Evolutionary conservation across 1,140 invertebrate genomes (phyloP).

Genomic region (Wasmannia auropunctata): DNA sequence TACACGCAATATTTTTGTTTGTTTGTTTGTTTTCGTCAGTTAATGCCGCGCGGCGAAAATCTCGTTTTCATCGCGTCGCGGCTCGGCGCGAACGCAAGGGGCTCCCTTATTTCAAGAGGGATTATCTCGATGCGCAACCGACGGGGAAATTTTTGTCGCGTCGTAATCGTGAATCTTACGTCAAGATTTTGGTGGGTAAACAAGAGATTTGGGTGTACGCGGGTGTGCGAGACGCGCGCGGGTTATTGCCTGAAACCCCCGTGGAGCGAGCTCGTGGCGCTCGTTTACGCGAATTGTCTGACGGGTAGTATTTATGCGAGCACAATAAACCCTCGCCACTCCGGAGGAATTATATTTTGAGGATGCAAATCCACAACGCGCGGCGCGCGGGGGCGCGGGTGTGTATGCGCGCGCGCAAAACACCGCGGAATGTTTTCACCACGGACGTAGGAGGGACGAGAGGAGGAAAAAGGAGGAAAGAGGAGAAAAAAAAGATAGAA

Average conservation of each 20-base stretch:
- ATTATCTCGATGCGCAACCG: not conserved
- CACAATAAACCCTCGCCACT: conserved; percentile 54
- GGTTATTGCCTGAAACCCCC: conserved; percentile 43
- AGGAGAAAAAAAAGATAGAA: conserved; percentile 37
- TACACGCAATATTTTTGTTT: not conserved
- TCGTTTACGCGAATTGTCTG: conserved; percentile 52
- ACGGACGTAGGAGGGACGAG: not conserved
- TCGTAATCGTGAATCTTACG: conserved; percentile 38
- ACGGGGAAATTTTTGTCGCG: not conserved
- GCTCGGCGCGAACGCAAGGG: not conserved
- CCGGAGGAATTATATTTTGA: conserved; percentile 49
- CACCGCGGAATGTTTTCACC: conserved; percentile 27
- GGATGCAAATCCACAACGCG: conserved; percentile 37
- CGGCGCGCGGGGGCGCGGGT: not conserved
- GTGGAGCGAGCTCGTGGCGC: conserved; percentile 12
- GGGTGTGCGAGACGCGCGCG: conserved; percentile 3
- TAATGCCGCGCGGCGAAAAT: not conserved
- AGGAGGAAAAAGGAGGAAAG: not conserved
- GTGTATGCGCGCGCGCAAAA: not conserved
- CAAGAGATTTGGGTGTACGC: conserved; percentile 31
- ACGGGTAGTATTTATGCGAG: conserved; percentile 49
- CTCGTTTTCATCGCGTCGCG: not conserved
- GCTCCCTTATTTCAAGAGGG: not conserved
- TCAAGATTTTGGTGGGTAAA: conserved; percentile 41
- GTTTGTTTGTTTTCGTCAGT: no score